These are phyloP conservation scores for Enteromius radiatus DNA, from an alignment of 2,797 vertebrate species.

Conservation along the genomic window DNA sequence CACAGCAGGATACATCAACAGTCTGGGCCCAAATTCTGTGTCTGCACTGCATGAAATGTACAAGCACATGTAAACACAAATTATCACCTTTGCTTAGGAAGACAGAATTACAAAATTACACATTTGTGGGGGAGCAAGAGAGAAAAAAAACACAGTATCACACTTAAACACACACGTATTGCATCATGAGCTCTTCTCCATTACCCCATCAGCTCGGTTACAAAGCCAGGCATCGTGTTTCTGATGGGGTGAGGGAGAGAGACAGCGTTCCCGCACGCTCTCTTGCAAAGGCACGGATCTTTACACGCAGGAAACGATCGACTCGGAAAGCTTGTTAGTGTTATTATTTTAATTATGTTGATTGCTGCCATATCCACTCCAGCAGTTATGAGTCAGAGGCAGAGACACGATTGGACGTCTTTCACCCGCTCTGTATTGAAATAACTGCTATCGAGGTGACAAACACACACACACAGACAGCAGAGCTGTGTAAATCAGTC, in stretches of 20 bases:
- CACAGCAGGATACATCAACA: background rate
- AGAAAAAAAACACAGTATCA: background rate
- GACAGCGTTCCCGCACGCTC: slow-evolving; percentile 21
- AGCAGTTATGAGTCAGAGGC: slow-evolving; percentile 53
- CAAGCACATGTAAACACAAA: slow-evolving; percentile 31
- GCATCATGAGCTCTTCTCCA: slow-evolving; percentile 41
- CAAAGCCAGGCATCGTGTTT: slow-evolving; percentile 35
- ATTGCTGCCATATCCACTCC: slow-evolving; percentile 75
- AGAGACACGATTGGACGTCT: slow-evolving; percentile 61
- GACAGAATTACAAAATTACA: slow-evolving; percentile 37
- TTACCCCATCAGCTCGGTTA: slow-evolving; percentile 48
- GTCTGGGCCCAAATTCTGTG: background rate
- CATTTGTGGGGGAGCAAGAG: background rate
- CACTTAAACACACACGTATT: slow-evolving; percentile 45
- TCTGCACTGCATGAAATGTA: slow-evolving; percentile 9
- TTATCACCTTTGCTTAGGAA: slow-evolving; percentile 34
- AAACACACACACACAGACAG: slow-evolving; percentile 39
- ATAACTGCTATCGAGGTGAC: slow-evolving; percentile 70
- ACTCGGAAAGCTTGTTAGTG: slow-evolving; percentile 75
- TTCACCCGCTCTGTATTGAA: slow-evolving; percentile 72
- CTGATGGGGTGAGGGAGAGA: slow-evolving; percentile 36
- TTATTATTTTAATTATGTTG: slow-evolving; percentile 82
- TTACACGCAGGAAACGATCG: slow-evolving; percentile 62
- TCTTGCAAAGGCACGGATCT: slow-evolving; percentile 42
- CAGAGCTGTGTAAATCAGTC: slow-evolving; percentile 68